Conservation (phyloP, 2,888 invertebrate species). For the Eudemis profundana region DNA sequence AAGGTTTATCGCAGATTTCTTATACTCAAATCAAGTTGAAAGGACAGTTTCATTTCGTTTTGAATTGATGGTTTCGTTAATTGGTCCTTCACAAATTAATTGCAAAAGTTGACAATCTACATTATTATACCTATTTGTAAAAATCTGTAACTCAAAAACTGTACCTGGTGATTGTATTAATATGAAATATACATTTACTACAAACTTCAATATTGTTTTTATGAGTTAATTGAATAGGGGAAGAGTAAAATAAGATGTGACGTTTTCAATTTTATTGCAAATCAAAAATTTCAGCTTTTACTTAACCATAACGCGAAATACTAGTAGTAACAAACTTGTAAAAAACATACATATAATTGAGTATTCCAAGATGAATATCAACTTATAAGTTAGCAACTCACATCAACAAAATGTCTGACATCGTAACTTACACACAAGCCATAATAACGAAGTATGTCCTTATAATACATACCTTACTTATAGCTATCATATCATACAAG, state of each 20-base stretch:
- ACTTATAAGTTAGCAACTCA: conserved; percentile 40
- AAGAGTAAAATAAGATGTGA: conserved; percentile 4
- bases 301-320: conserved; percentile 60
- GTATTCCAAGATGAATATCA: conserved; percentile 46
- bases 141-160: conserved; percentile 80
- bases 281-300: conserved; percentile 68
- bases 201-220: conserved; percentile 78
- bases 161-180: conserved; percentile 84
- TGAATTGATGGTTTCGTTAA: conserved; percentile 58
- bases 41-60: conserved; percentile 50
- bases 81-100: conserved; percentile 66
- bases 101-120: conserved; percentile 70
- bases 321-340: conserved; percentile 61
- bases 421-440: conserved; percentile 66
- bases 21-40: conserved; percentile 41
- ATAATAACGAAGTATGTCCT: conserved; percentile 53
- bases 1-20: conserved; percentile 38
- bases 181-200: conserved; percentile 85
- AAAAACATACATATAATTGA: conserved; percentile 54
- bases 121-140: conserved; percentile 68
- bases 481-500: conserved; percentile 53
- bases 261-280: conserved; percentile 70
- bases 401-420: conserved; percentile 71
- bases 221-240: conserved; percentile 41
- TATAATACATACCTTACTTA: conserved; percentile 50